phyloP scores from a whole-genome alignment of 1,140 invertebrate genomes.

The Drosophila ercepeae region DNA sequence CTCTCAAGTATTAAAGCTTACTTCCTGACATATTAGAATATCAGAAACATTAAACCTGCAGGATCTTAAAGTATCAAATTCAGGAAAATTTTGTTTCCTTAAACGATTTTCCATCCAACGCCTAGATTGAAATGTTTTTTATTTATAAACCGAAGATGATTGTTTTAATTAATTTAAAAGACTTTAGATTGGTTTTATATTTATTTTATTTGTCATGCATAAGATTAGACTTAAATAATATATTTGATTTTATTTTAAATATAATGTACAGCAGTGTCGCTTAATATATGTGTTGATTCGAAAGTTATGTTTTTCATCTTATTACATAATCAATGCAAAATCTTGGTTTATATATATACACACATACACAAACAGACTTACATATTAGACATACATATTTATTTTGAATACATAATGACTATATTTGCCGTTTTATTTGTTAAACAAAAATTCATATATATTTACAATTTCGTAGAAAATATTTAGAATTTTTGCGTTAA shows the following conservation, averaged over 20 bases:
- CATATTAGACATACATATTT: conserved; percentile 47
- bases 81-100: too few species aligned
- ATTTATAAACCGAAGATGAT: too few species aligned
- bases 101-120: too few species aligned
- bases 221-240: conserved; percentile 56
- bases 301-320: conserved; percentile 26
- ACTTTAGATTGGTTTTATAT: conserved; percentile 25
- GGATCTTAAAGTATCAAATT: too few species aligned
- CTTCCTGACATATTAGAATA: too few species aligned
- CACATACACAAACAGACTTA: conserved; percentile 66
- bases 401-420: conserved; percentile 69
- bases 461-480: conserved; percentile 76
- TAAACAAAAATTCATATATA: conserved; percentile 74
- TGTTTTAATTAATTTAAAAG: too few species aligned
- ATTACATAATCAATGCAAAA: conserved; percentile 56
- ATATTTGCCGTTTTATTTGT: conserved; percentile 51
- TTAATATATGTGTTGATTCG: conserved; percentile 33
- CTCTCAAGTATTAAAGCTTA: too few species aligned
- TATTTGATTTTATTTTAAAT: conserved; percentile 55
- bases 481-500: conserved; percentile 68
- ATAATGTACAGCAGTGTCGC: conserved; percentile 61
- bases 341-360: conserved; percentile 47
- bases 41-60: too few species aligned
- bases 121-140: too few species aligned
- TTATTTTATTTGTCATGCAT: conserved; percentile 66